Evolutionary conservation across 2,797 vertebrate genomes (phyloP).

Genomic region (Graptemys geographica): DNA sequence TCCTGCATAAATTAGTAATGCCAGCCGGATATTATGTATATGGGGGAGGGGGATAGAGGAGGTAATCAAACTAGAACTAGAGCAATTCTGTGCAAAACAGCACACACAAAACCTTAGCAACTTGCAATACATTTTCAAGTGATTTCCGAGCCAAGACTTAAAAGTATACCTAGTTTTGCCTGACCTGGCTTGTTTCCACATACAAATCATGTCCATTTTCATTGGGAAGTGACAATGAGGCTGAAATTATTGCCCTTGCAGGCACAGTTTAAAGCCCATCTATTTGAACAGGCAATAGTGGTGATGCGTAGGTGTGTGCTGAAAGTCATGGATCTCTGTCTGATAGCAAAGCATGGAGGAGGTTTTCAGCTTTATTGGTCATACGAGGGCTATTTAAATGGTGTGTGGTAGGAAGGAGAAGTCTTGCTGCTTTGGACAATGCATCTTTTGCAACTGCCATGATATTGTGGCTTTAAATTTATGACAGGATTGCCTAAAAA

Average conservation of each 20-base stretch:
- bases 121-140: background rate
- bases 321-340: background rate
- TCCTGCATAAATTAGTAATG: background rate
- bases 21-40: background rate
- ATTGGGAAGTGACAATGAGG: conserved; percentile 26
- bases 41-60: background rate
- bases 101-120: background rate
- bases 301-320: background rate
- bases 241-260: conserved; percentile 30
- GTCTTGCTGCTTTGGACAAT: background rate
- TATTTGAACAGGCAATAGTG: conserved; percentile 17
- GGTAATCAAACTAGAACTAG: background rate
- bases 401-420: conserved; percentile 19
- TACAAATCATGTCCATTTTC: background rate
- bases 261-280: background rate
- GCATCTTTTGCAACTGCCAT: background rate
- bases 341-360: background rate
- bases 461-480: background rate
- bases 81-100: background rate
- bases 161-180: conserved; percentile 8
- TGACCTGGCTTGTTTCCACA: conserved; percentile 22
- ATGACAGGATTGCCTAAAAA: background rate
- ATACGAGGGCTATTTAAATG: background rate
- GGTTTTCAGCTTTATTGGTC: background rate
- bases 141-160: conserved; percentile 19